These are phyloP conservation scores for Diplazon laetatorius DNA, from an alignment of 2,888 invertebrate species.

Conservation along the genomic window DNA sequence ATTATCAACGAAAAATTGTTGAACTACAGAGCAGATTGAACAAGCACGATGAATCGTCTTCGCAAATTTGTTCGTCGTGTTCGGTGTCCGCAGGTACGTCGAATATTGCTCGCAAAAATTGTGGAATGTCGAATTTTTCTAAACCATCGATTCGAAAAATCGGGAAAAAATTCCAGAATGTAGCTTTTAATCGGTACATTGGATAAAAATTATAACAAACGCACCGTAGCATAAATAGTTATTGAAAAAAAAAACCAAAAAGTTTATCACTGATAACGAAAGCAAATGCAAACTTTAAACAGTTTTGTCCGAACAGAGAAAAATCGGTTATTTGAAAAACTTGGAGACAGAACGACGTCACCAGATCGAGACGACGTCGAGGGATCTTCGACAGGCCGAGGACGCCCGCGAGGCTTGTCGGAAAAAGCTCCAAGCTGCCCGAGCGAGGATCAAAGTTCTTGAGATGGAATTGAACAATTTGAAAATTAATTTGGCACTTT, in stretches of 20 bases:
- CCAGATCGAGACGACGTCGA: conserved; percentile 85
- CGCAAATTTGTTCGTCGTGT: conserved; percentile 17
- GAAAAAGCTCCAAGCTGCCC: conserved; percentile 87
- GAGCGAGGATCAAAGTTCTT: conserved; percentile 87
- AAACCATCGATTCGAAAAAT: too few relatives aligned
- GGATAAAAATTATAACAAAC: too few relatives aligned
- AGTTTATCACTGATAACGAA: too few relatives aligned
- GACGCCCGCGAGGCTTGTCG: conserved; percentile 85
- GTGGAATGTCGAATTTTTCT: too few relatives aligned
- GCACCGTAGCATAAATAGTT: too few relatives aligned
- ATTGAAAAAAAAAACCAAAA: conserved; percentile 6
- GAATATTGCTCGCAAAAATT: too few relatives aligned
- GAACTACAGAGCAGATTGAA: conserved; percentile 87
- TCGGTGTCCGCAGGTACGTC: conserved; percentile 45
- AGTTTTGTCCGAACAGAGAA: conserved; percentile 67
- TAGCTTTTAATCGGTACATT: too few relatives aligned
- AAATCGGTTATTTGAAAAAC: conserved; percentile 81
- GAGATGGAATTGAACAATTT: conserved; percentile 86
- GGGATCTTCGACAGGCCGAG: conserved; percentile 85
- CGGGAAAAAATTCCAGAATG: too few relatives aligned
- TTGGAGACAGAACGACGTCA: conserved; percentile 84
- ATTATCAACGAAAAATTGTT: conserved; percentile 87
- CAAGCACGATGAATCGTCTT: conserved; percentile 66
- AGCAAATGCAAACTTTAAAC: conserved; percentile 34
- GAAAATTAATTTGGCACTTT: conserved; percentile 85